Evolutionary conservation across 2,113 vertebrate genomes (phyloP), one percentile per base, ranked within the genome.

Genomic region (Leptobrachium leishanense): DNA sequence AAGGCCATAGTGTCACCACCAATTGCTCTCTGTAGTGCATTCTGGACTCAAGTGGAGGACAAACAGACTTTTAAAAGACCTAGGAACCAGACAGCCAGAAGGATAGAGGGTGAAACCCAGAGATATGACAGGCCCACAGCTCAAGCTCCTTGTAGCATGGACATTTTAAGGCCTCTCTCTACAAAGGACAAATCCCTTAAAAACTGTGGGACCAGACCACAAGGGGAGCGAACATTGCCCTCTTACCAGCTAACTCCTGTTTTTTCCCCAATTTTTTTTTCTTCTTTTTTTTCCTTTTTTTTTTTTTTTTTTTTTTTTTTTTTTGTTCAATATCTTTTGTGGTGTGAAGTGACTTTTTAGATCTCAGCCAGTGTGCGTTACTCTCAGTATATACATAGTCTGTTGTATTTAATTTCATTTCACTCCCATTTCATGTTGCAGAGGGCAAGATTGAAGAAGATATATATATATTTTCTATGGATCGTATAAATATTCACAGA

Each of bases 341-440:
- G 92, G 92, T 91, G 92, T 94, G 91, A 91, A 91, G 90, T 92
- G 92, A 93, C 91, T 92, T 90, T 90, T 90, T 90, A 92, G 90
- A 90, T 92, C 92, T 91, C 92, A 93, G 91, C 92, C 87, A 87
- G 85, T 75, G 90, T 91, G 92, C 91, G 92, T 93, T 89, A 79
- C 89, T 90, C 89, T 87, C 88, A 89, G 87, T 90, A 89, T 86
- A 89, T 85, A 86, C 86, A 80, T 84, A 83, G 87, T 86, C 85
- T 88, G 90, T 90, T 90, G 90, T 92, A 89, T 89, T 86, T 71
- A 89, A 86, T 89, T 91, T 83, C 90, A 86, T 89, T 90, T 90
- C 92, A 90, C 86, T 88, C 90, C 84, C 84, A 84, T 86, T 85
- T 91, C 84, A 85, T 90, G 88, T 92, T 90, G 90, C 91, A 88